phyloP scores from a whole-genome alignment of 1,140 invertebrate genomes.

The Idris sp. region DNA sequence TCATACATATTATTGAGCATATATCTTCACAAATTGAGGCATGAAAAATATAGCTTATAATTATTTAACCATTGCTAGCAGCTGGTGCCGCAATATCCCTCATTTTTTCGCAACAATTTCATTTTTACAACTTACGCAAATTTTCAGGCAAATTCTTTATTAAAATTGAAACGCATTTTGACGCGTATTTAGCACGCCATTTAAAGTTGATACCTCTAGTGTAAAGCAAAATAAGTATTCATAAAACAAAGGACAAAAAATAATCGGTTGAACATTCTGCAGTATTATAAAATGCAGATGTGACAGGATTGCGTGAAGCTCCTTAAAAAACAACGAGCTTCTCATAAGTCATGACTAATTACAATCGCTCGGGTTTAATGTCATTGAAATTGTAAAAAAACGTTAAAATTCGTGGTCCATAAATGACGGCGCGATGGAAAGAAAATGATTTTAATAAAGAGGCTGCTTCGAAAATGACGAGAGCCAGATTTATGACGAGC shows the following conservation, averaged over 20 bases:
- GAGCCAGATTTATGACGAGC: slow-evolving; percentile 57
- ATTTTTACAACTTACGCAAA: slow-evolving; percentile 44
- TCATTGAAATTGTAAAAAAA: slow-evolving; percentile 45
- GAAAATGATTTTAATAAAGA: slow-evolving; percentile 63
- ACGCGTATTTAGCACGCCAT: slow-evolving; percentile 49
- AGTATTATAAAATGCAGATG: slow-evolving; percentile 60
- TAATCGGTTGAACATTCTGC: slow-evolving; percentile 39
- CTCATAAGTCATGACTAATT: slow-evolving; percentile 59
- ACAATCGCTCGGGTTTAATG: slow-evolving; percentile 42
- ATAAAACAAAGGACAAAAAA: slow-evolving; percentile 51
- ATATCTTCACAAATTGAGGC: neutral
- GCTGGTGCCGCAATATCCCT: slow-evolving; percentile 32
- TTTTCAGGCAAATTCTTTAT: slow-evolving; percentile 41
- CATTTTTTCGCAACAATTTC: slow-evolving; percentile 56
- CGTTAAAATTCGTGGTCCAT: slow-evolving; percentile 41
- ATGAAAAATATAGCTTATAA: slow-evolving; percentile 30
- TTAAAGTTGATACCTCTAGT: slow-evolving; percentile 30
- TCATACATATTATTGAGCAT: neutral
- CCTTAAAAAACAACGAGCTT: slow-evolving; percentile 44
- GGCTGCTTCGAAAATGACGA: slow-evolving; percentile 58
- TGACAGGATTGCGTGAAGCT: slow-evolving; percentile 11
- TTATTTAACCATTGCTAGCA: slow-evolving; percentile 45
- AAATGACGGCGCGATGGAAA: slow-evolving; percentile 38
- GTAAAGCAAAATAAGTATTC: slow-evolving; percentile 50
- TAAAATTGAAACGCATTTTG: slow-evolving; percentile 46